Percentiles rank a stretch among this genome's conserved stretches.
phyloP scores from a whole-genome alignment of 2,797 vertebrate species.

The Novumbra hubbsi region DNA sequence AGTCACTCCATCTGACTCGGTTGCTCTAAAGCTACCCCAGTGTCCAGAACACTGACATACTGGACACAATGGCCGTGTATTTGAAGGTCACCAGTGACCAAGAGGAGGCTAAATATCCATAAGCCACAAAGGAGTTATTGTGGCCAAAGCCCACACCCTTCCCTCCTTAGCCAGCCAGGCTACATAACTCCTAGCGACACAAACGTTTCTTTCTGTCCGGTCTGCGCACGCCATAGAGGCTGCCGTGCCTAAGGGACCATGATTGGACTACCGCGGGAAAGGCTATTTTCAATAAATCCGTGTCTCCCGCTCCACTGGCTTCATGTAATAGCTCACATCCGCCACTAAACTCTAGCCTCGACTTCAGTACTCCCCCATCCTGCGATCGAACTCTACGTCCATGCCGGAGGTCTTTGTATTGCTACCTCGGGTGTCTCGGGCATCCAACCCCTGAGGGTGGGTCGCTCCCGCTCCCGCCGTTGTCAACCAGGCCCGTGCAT shows the following conservation, averaged over 20 bases:
- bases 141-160: not conserved
- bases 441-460: no score
- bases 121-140: not conserved
- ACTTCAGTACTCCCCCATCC: no score
- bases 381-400: no score
- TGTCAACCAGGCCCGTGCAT: no score
- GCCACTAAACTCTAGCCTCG: no score
- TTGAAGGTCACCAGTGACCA: not conserved
- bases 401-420: no score
- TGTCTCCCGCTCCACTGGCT: no score
- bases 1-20: not conserved
- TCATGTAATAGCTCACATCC: no score
- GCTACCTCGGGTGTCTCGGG: no score
- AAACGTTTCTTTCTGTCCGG: not conserved
- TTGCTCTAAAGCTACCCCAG: not conserved
- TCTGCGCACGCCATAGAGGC: not conserved
- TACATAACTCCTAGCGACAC: not conserved
- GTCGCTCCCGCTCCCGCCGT: no score
- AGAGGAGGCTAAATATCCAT: not conserved
- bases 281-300: no score
- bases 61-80: not conserved
- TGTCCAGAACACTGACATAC: not conserved
- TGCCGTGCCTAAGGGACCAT: not conserved
- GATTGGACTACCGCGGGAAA: not conserved
- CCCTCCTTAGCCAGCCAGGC: not conserved